Evolutionary conservation across 2,888 invertebrate species (phyloP).

Genomic region (Galerucella pusilla): DNA sequence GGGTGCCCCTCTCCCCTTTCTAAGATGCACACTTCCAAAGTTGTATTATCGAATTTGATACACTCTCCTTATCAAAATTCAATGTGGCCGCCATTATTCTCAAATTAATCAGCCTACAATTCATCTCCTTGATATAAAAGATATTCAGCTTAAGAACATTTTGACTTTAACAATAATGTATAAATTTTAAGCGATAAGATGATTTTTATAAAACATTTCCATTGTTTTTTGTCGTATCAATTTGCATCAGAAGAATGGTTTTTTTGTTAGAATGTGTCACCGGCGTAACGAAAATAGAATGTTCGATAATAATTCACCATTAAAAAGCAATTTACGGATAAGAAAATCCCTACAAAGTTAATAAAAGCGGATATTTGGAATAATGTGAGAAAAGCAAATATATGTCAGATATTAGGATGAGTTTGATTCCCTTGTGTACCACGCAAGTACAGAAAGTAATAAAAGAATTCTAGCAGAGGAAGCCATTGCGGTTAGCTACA

Average conservation of each 20-base stretch:
- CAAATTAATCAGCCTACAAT: no score
- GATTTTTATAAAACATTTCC: no score
- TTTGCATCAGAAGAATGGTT: not conserved
- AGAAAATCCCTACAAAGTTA: constrained; percentile 41
- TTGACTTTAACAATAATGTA: no score
- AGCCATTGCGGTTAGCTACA: constrained; percentile 8
- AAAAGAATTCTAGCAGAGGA: constrained; percentile 27
- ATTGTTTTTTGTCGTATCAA: no score
- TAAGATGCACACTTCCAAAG: no score
- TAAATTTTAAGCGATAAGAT: no score
- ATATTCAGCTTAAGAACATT: no score
- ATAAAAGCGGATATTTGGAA: constrained; percentile 43
- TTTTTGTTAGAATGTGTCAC: not conserved
- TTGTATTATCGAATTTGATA: no score
- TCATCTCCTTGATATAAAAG: no score
- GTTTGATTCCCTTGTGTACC: constrained; percentile 37
- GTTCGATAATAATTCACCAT: constrained; percentile 36
- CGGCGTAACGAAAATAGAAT: constrained; percentile 10
- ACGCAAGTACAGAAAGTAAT: constrained; percentile 36
- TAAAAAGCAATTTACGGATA: constrained; percentile 32
- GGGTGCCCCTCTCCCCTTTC: no score
- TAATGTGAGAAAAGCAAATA: constrained; percentile 40
- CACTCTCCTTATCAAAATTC: no score
- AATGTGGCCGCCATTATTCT: no score
- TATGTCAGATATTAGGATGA: constrained; percentile 41